Evolutionary conservation across 2,113 vertebrate species (phyloP).

Genomic region (Bombycilla garrulus): DNA sequence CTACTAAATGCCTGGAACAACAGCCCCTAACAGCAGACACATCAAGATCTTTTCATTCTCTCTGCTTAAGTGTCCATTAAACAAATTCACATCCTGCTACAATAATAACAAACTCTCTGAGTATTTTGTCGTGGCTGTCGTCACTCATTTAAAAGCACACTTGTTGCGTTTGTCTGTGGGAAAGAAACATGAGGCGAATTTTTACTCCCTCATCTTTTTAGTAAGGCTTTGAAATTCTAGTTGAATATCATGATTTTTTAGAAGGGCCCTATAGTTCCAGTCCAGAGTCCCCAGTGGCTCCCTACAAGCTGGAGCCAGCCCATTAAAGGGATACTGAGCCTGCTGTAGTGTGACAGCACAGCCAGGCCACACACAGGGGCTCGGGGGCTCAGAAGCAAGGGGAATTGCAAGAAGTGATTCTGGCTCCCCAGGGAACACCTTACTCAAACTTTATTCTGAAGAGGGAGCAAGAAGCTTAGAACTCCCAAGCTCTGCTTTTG

Average conservation of each 20-base stretch:
- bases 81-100: not conserved
- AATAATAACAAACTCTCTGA: not conserved
- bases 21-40: not conserved
- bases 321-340: rapidly evolving
- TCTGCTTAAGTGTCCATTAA: not conserved
- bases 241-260: not conserved
- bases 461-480: not conserved
- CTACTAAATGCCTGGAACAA: not conserved
- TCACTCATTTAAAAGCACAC: not conserved
- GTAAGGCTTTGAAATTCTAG: not conserved
- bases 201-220: not conserved
- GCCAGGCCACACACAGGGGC: not conserved
- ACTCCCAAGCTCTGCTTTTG: not conserved
- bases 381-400: not conserved
- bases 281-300: rapidly evolving
- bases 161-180: not conserved
- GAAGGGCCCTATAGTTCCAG: not conserved
- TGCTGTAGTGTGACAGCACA: not conserved
- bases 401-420: not conserved
- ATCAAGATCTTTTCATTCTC: not conserved
- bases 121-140: not conserved
- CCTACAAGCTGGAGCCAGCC: not conserved
- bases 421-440: not conserved
- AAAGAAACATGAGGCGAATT: not conserved
- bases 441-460: not conserved